phyloP scores from a whole-genome alignment of 2,888 invertebrate genomes.

The Leptinotarsa haldemani region DNA sequence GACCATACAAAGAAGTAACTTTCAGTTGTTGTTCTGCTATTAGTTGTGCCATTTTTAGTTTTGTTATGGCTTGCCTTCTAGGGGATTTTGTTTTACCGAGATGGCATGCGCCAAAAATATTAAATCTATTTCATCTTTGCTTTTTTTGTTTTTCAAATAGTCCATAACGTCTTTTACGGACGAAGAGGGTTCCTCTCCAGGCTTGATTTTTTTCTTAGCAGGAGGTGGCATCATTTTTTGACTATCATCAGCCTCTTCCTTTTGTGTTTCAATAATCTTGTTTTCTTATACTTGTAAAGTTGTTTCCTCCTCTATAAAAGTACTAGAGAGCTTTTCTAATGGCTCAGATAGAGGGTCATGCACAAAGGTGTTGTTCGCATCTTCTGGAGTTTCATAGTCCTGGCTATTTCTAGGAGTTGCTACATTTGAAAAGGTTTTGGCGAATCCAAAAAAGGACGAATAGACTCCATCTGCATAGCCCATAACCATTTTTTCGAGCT shows the following conservation, averaged over 20 bases:
- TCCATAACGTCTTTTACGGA: not conserved
- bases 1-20: too few relatives aligned
- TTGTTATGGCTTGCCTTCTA: not conserved
- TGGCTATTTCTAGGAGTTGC: too few relatives aligned
- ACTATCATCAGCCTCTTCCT: not conserved
- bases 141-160: not conserved
- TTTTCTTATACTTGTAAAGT: not conserved
- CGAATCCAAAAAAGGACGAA: constrained; percentile 31
- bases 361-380: not conserved
- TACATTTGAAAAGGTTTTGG: constrained; percentile 31
- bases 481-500: constrained; percentile 36
- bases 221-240: not conserved
- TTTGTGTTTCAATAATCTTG: not conserved
- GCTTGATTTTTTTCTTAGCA: not conserved
- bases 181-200: not conserved
- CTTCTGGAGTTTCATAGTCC: too few relatives aligned
- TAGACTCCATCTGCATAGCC: constrained; percentile 32
- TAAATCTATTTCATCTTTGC: not conserved
- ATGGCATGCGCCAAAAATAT: not conserved
- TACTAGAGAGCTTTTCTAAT: not conserved
- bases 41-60: not conserved
- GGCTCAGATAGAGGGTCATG: not conserved
- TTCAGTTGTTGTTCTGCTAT: constrained; percentile 1
- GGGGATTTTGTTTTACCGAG: not conserved
- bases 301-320: not conserved